A percentile compares a stretch with the other conserved stretches of the same genome.
Evolutionary conservation across 2,113 vertebrate genomes (phyloP).

Genomic region (Cyprinodon variegatus): DNA sequence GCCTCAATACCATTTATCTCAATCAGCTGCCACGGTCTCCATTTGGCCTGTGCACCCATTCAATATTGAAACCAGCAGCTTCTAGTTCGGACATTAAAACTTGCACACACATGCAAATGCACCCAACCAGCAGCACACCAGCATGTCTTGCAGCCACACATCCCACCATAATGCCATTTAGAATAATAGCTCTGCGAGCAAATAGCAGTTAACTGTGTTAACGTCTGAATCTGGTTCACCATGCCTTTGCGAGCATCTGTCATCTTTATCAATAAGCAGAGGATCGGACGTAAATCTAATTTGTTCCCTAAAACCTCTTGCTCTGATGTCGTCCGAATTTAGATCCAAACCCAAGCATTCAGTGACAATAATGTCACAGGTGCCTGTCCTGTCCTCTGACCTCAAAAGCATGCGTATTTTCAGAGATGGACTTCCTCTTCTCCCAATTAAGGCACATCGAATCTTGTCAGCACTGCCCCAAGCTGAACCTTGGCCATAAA

Average conservation of each 20-base stretch:
- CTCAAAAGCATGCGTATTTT: constrained; percentile 55
- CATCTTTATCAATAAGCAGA: constrained; percentile 77
- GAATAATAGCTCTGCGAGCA: constrained; percentile 77
- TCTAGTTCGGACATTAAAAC: constrained; percentile 59
- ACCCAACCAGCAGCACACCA: constrained; percentile 29
- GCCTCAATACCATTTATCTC: constrained; percentile 69
- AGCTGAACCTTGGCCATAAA: constrained; percentile 66
- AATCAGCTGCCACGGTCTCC: constrained; percentile 71
- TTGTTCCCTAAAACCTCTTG: constrained; percentile 61
- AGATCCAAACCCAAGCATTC: constrained; percentile 46
- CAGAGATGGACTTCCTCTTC: constrained; percentile 71
- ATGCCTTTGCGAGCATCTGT: constrained; percentile 66
- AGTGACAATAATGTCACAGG: constrained; percentile 66
- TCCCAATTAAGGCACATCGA: constrained; percentile 68
- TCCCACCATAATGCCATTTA: constrained; percentile 76
- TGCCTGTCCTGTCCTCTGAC: constrained; percentile 72
- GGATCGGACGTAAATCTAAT: constrained; percentile 72
- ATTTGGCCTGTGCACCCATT: constrained; percentile 63
- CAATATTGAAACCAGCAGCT: constrained; percentile 65
- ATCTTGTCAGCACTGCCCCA: constrained; percentile 59
- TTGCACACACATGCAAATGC: constrained; percentile 33
- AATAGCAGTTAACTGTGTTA: constrained; percentile 79
- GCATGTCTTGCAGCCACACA: constrained; percentile 54
- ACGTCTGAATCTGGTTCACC: constrained; percentile 69
- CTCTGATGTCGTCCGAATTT: constrained; percentile 55